Conservation (phyloP, 2,113 vertebrate species). For the Phylloscopus whistleri region DNA sequence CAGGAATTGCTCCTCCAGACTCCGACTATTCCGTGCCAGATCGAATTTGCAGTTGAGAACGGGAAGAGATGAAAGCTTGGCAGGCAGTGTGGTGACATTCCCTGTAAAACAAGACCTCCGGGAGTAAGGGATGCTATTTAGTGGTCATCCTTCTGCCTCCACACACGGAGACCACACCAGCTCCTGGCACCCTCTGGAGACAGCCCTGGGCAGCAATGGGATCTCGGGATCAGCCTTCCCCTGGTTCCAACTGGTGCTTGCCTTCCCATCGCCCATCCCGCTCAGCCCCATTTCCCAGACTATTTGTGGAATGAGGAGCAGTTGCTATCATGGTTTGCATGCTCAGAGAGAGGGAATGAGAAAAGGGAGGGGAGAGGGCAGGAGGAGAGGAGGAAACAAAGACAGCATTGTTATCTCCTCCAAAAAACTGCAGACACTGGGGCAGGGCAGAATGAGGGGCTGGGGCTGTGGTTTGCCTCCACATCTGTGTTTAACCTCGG, state of each 20-base stretch:
- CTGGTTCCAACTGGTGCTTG: background rate
- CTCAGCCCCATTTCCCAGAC: background rate
- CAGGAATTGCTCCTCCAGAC: background rate
- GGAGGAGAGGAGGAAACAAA: constrained; percentile 47
- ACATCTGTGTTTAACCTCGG: constrained; percentile 66
- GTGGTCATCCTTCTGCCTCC: background rate
- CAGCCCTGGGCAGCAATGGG: fast-evolving
- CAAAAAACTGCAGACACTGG: constrained; percentile 50
- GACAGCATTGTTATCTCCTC: constrained; percentile 68
- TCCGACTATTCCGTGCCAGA: background rate
- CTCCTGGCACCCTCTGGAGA: background rate
- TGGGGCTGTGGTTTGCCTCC: constrained; percentile 63
- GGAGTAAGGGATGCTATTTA: background rate
- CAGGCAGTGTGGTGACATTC: background rate
- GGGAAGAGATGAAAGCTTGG: background rate
- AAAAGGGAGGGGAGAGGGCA: constrained; percentile 10
- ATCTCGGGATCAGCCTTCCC: background rate
- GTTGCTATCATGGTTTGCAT: constrained; percentile 37
- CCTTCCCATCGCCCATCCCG: background rate
- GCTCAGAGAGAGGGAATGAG: constrained; percentile 17
- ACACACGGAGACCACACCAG: background rate
- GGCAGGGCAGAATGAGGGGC: constrained; percentile 55
- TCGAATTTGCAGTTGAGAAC: background rate
- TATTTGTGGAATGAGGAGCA: constrained; percentile 43
- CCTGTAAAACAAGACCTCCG: background rate